Percentiles rank a stretch among this genome's conserved stretches.
These are phyloP conservation scores for Conopomorpha cramerella DNA, from an alignment of 1,140 invertebrate species.

Conservation along the genomic window DNA sequence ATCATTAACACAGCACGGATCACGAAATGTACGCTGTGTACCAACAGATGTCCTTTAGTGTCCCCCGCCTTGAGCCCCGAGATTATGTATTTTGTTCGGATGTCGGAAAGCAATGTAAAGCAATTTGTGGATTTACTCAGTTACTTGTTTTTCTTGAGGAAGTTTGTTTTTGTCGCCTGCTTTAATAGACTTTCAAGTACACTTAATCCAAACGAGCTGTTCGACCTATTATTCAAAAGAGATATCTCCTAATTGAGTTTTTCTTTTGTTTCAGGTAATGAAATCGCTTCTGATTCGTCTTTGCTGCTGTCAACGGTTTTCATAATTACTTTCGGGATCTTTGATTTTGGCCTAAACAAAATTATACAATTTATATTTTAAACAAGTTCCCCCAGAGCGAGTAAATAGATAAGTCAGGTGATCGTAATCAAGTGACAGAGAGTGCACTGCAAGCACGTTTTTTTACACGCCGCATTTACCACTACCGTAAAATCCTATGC, in stretches of 20 bases:
- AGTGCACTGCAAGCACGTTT: no score
- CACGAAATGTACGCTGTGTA: constrained; percentile 6
- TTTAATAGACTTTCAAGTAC: not conserved
- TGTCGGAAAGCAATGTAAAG: constrained; percentile 28
- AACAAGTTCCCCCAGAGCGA: no score
- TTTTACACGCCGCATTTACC: no score
- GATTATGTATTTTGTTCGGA: constrained; percentile 37
- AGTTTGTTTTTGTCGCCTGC: constrained; percentile 11
- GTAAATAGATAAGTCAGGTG: no score
- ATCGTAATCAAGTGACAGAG: no score
- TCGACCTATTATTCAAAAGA: no score
- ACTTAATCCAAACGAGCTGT: not conserved
- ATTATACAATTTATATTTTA: no score
- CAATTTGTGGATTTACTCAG: constrained; percentile 37
- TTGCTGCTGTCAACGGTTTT: no score
- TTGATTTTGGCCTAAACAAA: no score
- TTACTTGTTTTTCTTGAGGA: constrained; percentile 23
- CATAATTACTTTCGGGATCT: no score
- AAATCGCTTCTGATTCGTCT: no score
- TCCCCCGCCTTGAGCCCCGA: constrained; percentile 5
- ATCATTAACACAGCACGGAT: constrained; percentile 5
- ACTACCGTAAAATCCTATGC: no score
- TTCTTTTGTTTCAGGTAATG: not conserved
- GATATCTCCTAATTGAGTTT: not conserved
- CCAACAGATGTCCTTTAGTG: constrained; percentile 4